Evolutionary conservation across 2,113 vertebrate species (phyloP), one percentile per base, ranked within the genome.

Genomic region (Pipa parva): DNA sequence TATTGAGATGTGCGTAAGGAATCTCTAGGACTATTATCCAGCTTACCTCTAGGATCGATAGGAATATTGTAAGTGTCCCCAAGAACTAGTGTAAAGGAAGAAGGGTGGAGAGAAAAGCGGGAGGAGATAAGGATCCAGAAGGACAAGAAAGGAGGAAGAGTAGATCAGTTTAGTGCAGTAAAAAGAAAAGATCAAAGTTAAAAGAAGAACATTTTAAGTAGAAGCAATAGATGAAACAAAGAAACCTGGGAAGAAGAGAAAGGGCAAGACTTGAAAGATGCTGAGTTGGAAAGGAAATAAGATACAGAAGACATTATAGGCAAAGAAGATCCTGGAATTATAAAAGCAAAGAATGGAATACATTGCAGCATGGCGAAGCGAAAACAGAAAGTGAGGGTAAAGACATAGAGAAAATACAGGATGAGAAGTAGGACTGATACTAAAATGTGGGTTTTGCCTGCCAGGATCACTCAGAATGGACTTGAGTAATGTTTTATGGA

Each of bases 41-140:
- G 86, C 97, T 99, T 97, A 99, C 97, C 97, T 98, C 97, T 92
- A 88, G 91, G 95, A 88, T 98, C 96, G 95, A 98, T 94, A 87
- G 97, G 97, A 83, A 99, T 99, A 97, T 99, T 98, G 94, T 98
- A 99, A 92, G 97, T 99, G 92, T 98, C 94, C 91, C 97, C 97
- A 84, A 99, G 93, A 79, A 99, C 97, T 98, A 93, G 84, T 87
- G 73, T 83, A 87, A 83, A 80, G 82, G 88, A 84, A 83, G 75
- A 83, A 83, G 81, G 85, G 75, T 80, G 80, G 79, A 76, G 79
- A 86, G 77, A 83, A 63, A 78, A 85, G 87, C 88, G 77, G 77
- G 81, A 81, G 76, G 75, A 78, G 79, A 77, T 83, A 63, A 71
- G 1, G 71, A 83, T 77, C 63, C 28, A 63, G 73, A 27, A 1